Conservation (phyloP, 2,888 invertebrate genomes). For the Lycaena phlaeas region DNA sequence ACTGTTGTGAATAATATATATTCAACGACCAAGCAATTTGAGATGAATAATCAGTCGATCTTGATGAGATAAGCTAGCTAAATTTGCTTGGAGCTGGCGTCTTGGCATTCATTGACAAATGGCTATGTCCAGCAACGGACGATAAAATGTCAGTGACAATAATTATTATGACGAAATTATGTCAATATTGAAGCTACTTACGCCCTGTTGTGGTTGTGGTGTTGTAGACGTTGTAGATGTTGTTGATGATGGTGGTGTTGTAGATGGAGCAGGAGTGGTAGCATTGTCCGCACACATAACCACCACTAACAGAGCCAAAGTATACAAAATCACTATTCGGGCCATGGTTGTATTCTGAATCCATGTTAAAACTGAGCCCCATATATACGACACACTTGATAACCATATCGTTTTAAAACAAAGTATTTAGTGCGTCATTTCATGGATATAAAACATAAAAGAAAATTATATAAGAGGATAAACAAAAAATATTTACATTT, state of each 20-base stretch:
- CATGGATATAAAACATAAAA: too few species aligned
- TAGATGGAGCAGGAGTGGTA: conserved; percentile 16
- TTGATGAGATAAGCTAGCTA: too few species aligned
- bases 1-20: too few species aligned
- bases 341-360: conserved; percentile 22
- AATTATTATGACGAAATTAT: too few species aligned
- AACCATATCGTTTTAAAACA: conserved; percentile 17
- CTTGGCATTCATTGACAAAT: too few species aligned
- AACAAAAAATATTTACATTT: background rate
- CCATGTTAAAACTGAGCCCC: conserved; percentile 12
- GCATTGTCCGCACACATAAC: conserved; percentile 22
- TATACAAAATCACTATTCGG: conserved; percentile 17
- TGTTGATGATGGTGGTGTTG: conserved; percentile 11
- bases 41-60: too few species aligned
- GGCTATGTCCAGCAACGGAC: too few species aligned
- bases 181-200: conserved; percentile 1
- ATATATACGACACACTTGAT: conserved; percentile 23
- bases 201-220: background rate
- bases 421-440: background rate
- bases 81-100: too few species aligned
- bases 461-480: background rate
- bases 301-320: conserved; percentile 17
- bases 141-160: too few species aligned
- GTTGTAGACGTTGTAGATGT: background rate
- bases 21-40: too few species aligned